phyloP scores from a whole-genome alignment of 2,113 vertebrate species.

The Himantopus leucocephalus region DNA sequence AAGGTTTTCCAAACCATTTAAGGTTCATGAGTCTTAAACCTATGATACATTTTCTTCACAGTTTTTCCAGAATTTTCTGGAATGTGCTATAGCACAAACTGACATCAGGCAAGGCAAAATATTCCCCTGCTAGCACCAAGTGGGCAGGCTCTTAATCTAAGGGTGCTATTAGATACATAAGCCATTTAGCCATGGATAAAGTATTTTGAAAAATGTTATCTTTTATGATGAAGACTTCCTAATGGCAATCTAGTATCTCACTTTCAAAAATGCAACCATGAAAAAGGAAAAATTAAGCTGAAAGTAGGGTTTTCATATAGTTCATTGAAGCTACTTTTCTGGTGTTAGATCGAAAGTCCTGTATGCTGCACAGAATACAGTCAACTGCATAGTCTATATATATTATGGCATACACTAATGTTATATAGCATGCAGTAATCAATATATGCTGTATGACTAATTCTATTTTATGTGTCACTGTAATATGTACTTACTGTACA shows the following conservation, averaged over 20 bases:
- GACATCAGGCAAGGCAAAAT: not conserved
- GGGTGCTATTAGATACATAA: not conserved
- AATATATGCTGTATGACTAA: not conserved
- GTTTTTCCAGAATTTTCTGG: conserved; percentile 10
- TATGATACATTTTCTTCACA: not conserved
- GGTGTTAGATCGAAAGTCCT: not conserved
- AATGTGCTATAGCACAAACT: not conserved
- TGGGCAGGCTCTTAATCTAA: not conserved
- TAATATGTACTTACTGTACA: not conserved
- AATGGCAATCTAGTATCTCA: not conserved
- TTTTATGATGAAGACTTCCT: not conserved
- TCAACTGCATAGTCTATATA: not conserved
- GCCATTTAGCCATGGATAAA: not conserved
- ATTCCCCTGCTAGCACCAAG: not conserved
- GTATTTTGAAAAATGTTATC: not conserved
- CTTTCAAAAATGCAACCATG: not conserved
- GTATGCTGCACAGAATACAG: not conserved
- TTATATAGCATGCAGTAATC: not conserved
- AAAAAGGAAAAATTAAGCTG: not conserved
- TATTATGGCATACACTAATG: not conserved
- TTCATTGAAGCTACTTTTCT: not conserved
- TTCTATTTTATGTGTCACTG: not conserved
- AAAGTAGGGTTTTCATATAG: not conserved
- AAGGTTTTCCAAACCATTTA: not conserved
- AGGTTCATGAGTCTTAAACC: not conserved